phyloP scores from a whole-genome alignment of 2,113 vertebrate species.

The Arvicanthis niloticus region DNA sequence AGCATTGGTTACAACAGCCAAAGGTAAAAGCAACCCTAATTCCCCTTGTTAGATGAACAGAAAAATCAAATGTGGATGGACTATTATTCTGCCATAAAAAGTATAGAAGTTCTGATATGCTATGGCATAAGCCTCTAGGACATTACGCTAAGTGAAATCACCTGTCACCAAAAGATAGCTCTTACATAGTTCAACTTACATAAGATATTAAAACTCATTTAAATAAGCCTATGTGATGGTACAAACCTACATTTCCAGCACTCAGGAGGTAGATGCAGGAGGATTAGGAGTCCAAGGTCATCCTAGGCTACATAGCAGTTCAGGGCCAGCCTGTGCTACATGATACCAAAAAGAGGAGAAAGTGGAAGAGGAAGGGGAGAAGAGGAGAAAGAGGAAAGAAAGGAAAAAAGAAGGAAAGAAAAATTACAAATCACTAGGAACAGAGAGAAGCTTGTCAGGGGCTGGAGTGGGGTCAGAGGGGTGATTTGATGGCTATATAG shows the following conservation, averaged over 20 bases:
- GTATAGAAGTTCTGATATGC: not conserved
- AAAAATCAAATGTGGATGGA: slow-evolving; percentile 11
- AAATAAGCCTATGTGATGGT: not conserved
- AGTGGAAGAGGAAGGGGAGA: not conserved
- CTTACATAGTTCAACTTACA: not conserved
- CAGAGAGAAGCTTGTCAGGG: not conserved
- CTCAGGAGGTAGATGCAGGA: too few species aligned
- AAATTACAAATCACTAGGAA: not conserved
- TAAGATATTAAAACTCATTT: not conserved
- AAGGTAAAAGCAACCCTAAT: not conserved
- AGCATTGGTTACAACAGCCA: slow-evolving; percentile 27
- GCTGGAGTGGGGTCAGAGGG: not conserved
- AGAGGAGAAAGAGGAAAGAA: not conserved
- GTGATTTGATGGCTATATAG: not conserved
- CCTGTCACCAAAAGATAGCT: slow-evolving; percentile 17
- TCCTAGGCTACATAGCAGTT: not conserved
- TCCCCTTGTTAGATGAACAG: not conserved
- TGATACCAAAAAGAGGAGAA: not conserved
- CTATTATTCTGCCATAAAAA: slow-evolving; percentile 20
- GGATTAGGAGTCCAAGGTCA: not conserved
- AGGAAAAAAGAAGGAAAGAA: not conserved
- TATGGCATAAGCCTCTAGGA: not conserved
- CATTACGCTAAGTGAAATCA: slow-evolving; percentile 27
- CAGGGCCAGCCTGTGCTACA: not conserved
- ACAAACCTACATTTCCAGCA: not conserved